phyloP scores from a whole-genome alignment of 1,140 invertebrate genomes.

The Drosophila kohkoa region DNA sequence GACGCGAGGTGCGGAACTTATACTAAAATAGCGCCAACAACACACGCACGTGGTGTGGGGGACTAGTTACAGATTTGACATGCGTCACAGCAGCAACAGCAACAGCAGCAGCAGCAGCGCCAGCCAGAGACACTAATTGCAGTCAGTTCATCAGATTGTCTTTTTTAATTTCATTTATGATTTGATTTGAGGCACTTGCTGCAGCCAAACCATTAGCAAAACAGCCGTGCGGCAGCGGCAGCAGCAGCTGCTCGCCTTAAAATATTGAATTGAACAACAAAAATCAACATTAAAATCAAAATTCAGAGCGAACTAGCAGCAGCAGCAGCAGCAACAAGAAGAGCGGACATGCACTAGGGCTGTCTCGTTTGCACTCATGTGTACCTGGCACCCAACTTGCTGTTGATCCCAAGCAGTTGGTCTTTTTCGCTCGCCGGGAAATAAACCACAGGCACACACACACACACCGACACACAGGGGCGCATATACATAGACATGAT shows the following conservation, averaged over 20 bases:
- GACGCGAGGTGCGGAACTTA: slow-evolving; percentile 1
- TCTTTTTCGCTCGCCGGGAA: slow-evolving; percentile 63
- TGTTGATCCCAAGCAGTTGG: slow-evolving; percentile 46
- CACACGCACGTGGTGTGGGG: slow-evolving; percentile 30
- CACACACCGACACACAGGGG: slow-evolving; percentile 19
- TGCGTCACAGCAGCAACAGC: slow-evolving; percentile 47
- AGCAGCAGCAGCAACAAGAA: slow-evolving; percentile 13
- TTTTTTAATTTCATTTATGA: slow-evolving; percentile 23
- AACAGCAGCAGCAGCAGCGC: too few relatives aligned
- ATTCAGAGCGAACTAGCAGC: slow-evolving; percentile 37
- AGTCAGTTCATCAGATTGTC: slow-evolving; percentile 34
- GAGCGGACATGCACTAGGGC: slow-evolving; percentile 35
- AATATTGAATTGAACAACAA: slow-evolving; percentile 48
- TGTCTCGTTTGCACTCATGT: slow-evolving; percentile 36
- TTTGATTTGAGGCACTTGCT: slow-evolving; percentile 34
- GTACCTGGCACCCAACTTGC: slow-evolving; percentile 12
- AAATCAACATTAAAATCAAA: slow-evolving; percentile 42
- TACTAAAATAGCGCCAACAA: slow-evolving; percentile 59
- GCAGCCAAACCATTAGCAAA: slow-evolving; percentile 40
- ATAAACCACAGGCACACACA: slow-evolving; percentile 27
- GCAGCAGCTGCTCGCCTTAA: slow-evolving; percentile 40
- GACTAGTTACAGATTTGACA: slow-evolving; percentile 67
- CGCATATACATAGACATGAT: slow-evolving; percentile 33
- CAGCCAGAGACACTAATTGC: slow-evolving; percentile 64
- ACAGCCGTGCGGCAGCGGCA: slow-evolving; percentile 6